These are phyloP conservation scores for Acrocera orbiculus DNA, from an alignment of 2,888 invertebrate genomes.

Conservation along the genomic window DNA sequence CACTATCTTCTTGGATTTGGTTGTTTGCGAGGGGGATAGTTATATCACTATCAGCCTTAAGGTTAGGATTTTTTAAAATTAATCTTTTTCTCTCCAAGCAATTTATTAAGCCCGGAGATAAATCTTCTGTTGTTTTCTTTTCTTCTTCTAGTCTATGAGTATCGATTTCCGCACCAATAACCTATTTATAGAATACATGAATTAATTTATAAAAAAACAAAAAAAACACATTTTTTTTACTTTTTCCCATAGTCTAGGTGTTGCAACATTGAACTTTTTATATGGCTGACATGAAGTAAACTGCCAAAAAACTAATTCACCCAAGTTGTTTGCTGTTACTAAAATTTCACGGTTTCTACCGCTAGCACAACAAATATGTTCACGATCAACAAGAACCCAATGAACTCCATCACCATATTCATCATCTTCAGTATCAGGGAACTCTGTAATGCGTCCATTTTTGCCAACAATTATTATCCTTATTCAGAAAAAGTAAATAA, in stretches of 20 bases:
- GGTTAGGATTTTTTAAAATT: too few species aligned
- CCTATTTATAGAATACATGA: too few species aligned
- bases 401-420: conserved; percentile 42
- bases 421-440: conserved; percentile 36
- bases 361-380: conserved; percentile 56
- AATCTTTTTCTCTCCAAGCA: too few species aligned
- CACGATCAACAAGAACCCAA: conserved; percentile 55
- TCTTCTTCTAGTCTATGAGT: too few species aligned
- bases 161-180: too few species aligned
- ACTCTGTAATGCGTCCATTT: conserved; percentile 56
- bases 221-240: conserved; percentile 11
- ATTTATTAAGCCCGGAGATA: too few species aligned
- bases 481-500: too few species aligned
- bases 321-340: conserved; percentile 59
- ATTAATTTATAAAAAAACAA: too few species aligned
- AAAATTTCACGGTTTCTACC: conserved; percentile 47
- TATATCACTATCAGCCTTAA: neutral
- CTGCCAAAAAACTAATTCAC: conserved; percentile 66
- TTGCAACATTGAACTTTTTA: conserved; percentile 29
- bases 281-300: conserved; percentile 66
- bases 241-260: conserved; percentile 27
- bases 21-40: neutral
- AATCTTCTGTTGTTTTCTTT: too few species aligned
- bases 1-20: neutral
- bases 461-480: conserved; percentile 64